A percentile compares a stretch with the other conserved stretches of the same genome.
Conservation (phyloP, 2,797 vertebrate genomes). For the Rhinophrynus dorsalis region DNA sequence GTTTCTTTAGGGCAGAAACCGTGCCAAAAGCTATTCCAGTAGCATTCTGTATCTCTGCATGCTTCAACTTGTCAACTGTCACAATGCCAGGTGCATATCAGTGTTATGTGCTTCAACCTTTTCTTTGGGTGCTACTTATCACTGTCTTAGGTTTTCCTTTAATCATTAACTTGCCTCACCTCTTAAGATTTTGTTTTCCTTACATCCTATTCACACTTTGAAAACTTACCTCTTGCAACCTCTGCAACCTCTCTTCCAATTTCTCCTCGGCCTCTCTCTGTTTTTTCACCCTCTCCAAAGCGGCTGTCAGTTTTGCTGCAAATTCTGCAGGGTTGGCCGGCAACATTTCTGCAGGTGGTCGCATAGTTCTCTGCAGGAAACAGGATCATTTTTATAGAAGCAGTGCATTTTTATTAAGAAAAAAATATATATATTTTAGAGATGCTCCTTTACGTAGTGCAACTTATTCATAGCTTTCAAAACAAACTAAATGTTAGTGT, state of each 20-base stretch:
- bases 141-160: background rate
- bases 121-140: background rate
- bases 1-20: conserved; percentile 23
- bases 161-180: background rate
- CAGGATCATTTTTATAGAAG: background rate
- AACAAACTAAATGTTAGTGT: too few relatives aligned
- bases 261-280: conserved; percentile 33
- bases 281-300: conserved; percentile 34
- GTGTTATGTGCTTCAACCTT: background rate
- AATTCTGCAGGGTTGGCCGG: conserved; percentile 24
- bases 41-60: conserved; percentile 23
- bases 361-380: conserved; percentile 32
- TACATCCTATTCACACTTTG: background rate
- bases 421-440: too few relatives aligned
- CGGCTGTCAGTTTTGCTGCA: conserved; percentile 30
- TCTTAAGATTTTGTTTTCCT: background rate
- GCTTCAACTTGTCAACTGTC: conserved; percentile 30
- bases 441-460: too few relatives aligned
- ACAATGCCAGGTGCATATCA: conserved; percentile 35
- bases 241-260: conserved; percentile 40
- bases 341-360: conserved; percentile 38
- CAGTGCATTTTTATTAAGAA: too few relatives aligned
- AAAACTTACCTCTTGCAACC: conserved; percentile 33
- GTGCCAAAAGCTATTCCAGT: conserved; percentile 36
- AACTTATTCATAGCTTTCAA: too few relatives aligned